Evolutionary conservation across 2,113 vertebrate species (phyloP).

Genomic region (Scolopax mira): DNA sequence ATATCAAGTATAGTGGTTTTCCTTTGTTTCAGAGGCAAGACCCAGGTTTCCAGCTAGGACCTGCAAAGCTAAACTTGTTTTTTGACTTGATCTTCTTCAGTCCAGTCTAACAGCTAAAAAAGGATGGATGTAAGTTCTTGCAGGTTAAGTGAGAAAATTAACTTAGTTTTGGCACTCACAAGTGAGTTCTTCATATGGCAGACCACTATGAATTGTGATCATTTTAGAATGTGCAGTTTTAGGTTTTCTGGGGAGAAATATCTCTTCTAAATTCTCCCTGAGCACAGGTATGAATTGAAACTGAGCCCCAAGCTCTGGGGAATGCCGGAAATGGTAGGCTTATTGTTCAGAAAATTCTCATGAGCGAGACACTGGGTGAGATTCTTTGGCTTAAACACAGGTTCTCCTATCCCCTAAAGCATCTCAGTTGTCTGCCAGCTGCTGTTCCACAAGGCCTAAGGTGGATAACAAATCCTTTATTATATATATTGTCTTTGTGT

Average conservation of each 20-base stretch:
- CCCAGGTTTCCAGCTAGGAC: not conserved
- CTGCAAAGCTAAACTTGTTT: not conserved
- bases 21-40: not conserved
- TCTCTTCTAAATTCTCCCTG: not conserved
- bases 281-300: not conserved
- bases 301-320: not conserved
- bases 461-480: not conserved
- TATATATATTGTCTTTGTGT: not conserved
- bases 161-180: not conserved
- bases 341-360: not conserved
- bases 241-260: rapidly evolving
- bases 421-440: not conserved
- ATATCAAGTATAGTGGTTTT: not conserved
- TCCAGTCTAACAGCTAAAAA: not conserved
- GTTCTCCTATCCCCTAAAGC: not conserved
- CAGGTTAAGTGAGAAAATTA: not conserved
- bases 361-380: rapidly evolving
- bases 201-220: not conserved
- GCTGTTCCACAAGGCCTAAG: not conserved
- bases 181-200: not conserved
- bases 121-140: not conserved
- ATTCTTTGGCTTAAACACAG: not conserved
- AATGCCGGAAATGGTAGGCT: not conserved
- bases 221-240: not conserved
- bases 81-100: not conserved